These are phyloP conservation scores for Narcine bancroftii DNA, from an alignment of 2,113 vertebrate species.

Conservation along the genomic window DNA sequence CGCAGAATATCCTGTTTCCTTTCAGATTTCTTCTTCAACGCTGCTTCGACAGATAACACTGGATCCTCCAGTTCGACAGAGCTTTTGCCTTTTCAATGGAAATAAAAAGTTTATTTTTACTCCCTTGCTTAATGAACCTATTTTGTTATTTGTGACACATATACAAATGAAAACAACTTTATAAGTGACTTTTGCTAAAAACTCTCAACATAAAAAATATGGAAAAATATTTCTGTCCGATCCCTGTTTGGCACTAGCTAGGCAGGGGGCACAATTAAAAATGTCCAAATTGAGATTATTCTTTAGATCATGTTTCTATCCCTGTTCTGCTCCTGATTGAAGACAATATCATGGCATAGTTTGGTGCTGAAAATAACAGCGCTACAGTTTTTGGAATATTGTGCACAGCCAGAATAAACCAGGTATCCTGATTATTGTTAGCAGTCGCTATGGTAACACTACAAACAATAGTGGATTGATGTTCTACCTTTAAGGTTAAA, in stretches of 20 bases:
- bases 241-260: neutral
- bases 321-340: neutral
- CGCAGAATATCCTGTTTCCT: neutral
- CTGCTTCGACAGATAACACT: neutral
- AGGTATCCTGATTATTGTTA: neutral
- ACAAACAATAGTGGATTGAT: too few relatives aligned
- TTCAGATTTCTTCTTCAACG: slow-evolving; percentile 30
- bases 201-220: neutral
- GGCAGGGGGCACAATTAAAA: neutral
- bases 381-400: neutral
- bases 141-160: neutral
- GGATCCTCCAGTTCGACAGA: neutral
- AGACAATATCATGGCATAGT: neutral
- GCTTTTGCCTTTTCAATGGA: neutral
- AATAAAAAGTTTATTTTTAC: neutral
- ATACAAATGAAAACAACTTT: neutral
- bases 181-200: neutral
- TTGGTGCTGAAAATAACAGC: neutral
- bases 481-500: too few relatives aligned
- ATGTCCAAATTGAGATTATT: neutral
- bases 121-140: neutral
- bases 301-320: neutral
- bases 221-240: neutral
- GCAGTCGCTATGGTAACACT: too few relatives aligned
- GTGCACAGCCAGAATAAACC: neutral